phyloP scores from a whole-genome alignment of 2,888 invertebrate species.

The Phaedon cochleariae region DNA sequence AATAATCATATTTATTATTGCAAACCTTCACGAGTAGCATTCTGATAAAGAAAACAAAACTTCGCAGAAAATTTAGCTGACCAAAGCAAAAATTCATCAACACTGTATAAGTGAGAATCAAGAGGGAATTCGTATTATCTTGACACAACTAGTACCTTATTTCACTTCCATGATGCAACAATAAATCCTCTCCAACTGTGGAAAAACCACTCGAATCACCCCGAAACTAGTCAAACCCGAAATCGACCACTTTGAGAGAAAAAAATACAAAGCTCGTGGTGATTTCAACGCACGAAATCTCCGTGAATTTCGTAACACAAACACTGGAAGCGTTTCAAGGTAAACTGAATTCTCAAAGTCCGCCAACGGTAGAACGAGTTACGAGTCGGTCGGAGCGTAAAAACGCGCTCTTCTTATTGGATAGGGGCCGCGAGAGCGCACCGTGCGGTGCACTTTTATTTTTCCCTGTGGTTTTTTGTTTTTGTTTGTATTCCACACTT shows the following conservation, averaged over 20 bases:
- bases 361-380: slow-evolving; percentile 48
- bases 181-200: not conserved
- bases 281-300: slow-evolving; percentile 16
- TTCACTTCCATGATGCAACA: not conserved
- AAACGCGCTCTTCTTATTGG: slow-evolving; percentile 47
- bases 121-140: not conserved
- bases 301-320: slow-evolving; percentile 27
- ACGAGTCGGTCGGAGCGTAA: slow-evolving; percentile 46
- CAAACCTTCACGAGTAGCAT: no score
- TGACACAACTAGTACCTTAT: slow-evolving; percentile 30
- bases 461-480: slow-evolving; percentile 3
- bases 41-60: not conserved
- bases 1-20: no score
- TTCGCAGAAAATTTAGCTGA: not conserved
- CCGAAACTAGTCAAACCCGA: slow-evolving; percentile 8
- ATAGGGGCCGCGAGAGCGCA: slow-evolving; percentile 24
- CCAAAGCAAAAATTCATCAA: not conserved
- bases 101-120: not conserved
- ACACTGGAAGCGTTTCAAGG: slow-evolving; percentile 48
- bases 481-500: not conserved
- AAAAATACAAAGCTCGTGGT: slow-evolving; percentile 22
- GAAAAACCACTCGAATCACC: slow-evolving; percentile 20
- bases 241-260: slow-evolving; percentile 23
- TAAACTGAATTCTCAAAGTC: slow-evolving; percentile 45
- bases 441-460: slow-evolving; percentile 23